Conservation (phyloP, 2,888 invertebrate species). For the Campoletis raptor region DNA sequence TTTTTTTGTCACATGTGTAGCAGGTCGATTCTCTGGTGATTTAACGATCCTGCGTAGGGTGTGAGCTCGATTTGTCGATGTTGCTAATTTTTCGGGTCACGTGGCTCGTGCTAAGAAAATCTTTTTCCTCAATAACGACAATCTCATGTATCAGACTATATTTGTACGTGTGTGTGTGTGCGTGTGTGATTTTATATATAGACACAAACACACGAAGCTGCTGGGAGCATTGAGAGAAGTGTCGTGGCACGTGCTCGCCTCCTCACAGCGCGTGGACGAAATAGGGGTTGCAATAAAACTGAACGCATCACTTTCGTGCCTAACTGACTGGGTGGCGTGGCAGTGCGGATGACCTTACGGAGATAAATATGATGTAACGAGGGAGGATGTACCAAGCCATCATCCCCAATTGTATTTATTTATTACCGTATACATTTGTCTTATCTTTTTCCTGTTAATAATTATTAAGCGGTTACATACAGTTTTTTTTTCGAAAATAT, state of each 20-base stretch:
- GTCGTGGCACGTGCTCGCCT: constrained; percentile 61
- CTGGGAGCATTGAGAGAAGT: constrained; percentile 49
- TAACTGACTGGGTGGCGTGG: constrained; percentile 55
- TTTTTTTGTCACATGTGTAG: constrained; percentile 3
- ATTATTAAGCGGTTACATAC: neutral
- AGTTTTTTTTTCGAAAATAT: too few species aligned
- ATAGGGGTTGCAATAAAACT: constrained; percentile 79
- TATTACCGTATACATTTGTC: neutral
- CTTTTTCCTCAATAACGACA: constrained; percentile 61
- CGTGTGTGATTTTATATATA: too few species aligned
- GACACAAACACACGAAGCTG: constrained; percentile 53
- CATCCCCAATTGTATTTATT: constrained; percentile 47
- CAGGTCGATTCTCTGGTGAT: constrained; percentile 56
- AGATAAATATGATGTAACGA: constrained; percentile 85
- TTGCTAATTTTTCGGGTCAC: constrained; percentile 75
- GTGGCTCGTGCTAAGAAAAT: constrained; percentile 34
- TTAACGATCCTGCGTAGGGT: constrained; percentile 11
- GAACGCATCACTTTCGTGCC: constrained; percentile 50
- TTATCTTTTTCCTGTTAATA: neutral
- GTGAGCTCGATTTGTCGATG: constrained; percentile 65
- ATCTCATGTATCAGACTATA: neutral
- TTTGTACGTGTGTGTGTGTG: constrained; percentile 51
- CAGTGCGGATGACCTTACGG: constrained; percentile 78
- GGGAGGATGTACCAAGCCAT: constrained; percentile 77
- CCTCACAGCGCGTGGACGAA: constrained; percentile 26